Evolutionary conservation across 1,140 invertebrate genomes (phyloP), one percentile per base, ranked within the genome.

Genomic region (Danaus plexippus): DNA sequence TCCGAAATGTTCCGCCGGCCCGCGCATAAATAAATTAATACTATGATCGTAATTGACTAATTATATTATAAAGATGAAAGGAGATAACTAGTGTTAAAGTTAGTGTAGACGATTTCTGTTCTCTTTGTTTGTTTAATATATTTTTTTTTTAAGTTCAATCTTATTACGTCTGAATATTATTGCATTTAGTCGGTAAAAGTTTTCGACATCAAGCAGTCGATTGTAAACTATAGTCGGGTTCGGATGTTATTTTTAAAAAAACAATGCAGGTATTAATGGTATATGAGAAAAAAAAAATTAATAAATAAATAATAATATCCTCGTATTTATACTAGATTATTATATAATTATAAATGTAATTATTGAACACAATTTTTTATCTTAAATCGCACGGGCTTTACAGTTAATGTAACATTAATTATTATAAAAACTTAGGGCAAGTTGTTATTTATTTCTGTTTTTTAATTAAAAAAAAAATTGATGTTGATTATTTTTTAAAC

Each of bases 31-130:
- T 87, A 80, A 74, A 87, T 77, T 88, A 32, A 32, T 32, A 32
- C 22, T 87, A 87, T 77, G 66, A 88, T 88, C 87, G 87, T 88
- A 88, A 88, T 88, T 88, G 86, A 88, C 87, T 88, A 88, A 88
- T 88, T 88, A 88, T 87, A 80, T 88, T 88, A 88, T 85, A 79
- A 32, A 32, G 5, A 32, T 32, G 7, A 32, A 32, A 32, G 77
- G 73, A 85, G 66, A 77, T 73, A 80, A 78, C 75, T 87, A 85
- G 82, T 77, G 77, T 81, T 86, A 82, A 77, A 72, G 61, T 83
- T 84, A 85, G 77, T 75, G 71, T 79, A 86, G 73, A 76, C 67
- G 67, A 65, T 71, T 66, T 32, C 22, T 32, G 22, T 32, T 32
- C 22, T 7, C 22, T 32, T 32, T 32, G 22, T 32, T 32, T 32